Percentiles rank a stretch among this genome's conserved stretches.
Evolutionary conservation across 2,113 vertebrate species (phyloP).

Genomic region (Epinephelus moara): DNA sequence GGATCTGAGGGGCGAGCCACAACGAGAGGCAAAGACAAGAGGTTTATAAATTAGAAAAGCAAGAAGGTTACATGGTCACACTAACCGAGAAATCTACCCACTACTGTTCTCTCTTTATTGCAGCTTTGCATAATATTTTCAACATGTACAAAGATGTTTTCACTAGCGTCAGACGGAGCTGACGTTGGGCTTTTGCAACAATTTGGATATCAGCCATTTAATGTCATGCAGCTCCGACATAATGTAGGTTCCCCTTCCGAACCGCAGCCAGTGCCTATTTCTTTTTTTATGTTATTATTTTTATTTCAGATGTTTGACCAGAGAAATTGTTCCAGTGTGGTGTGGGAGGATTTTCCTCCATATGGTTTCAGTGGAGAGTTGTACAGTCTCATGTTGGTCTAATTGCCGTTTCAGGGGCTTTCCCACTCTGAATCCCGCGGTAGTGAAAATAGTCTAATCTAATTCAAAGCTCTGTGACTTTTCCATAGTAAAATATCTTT

Average conservation of each 20-base stretch:
- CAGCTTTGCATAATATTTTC: not conserved
- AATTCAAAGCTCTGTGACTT: slow-evolving; percentile 27
- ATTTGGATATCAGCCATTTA: slow-evolving; percentile 13
- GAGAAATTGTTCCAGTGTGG: slow-evolving; percentile 69
- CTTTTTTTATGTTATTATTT: slow-evolving; percentile 55
- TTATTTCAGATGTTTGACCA: slow-evolving; percentile 66
- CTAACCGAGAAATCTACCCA: slow-evolving; percentile 14
- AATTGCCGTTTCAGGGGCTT: slow-evolving; percentile 58
- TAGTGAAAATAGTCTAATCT: slow-evolving; percentile 34
- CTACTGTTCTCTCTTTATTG: not conserved
- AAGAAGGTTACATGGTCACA: slow-evolving; percentile 39
- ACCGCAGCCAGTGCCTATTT: slow-evolving; percentile 47
- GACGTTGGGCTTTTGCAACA: slow-evolving; percentile 7
- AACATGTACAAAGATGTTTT: slow-evolving; percentile 33
- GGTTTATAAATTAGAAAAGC: slow-evolving; percentile 47
- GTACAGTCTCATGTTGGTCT: slow-evolving; percentile 58
- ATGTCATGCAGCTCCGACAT: slow-evolving; percentile 40
- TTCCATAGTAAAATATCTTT: slow-evolving; percentile 6
- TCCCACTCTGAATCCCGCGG: slow-evolving; percentile 47
- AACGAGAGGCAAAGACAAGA: slow-evolving; percentile 43
- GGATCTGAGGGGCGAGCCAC: slow-evolving; percentile 84
- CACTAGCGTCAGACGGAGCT: slow-evolving; percentile 3
- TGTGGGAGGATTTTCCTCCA: slow-evolving; percentile 68
- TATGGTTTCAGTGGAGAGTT: slow-evolving; percentile 59
- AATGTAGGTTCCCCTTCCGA: not conserved